Percentiles rank a stretch among this genome's conserved stretches.
Evolutionary conservation across 2,888 invertebrate species (phyloP).

Genomic region (Thymelicus lineola): DNA sequence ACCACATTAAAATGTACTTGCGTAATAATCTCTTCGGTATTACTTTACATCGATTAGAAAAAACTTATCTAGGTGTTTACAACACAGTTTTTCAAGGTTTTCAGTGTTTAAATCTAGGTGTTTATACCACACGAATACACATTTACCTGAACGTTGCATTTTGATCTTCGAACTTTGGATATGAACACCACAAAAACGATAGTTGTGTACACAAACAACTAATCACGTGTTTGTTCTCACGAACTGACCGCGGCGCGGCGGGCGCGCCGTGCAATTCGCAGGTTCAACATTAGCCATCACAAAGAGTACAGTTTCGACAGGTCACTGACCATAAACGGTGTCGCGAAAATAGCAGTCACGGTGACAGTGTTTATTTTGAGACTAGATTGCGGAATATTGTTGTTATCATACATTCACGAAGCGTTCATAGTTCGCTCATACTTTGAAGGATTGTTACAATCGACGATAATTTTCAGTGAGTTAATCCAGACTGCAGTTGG

Average conservation of each 20-base stretch:
- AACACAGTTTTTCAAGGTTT: too few relatives aligned
- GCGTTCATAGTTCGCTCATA: too few relatives aligned
- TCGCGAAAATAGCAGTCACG: conserved; percentile 61
- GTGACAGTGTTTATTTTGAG: conserved; percentile 55
- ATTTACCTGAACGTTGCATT: not conserved
- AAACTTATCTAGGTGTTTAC: too few relatives aligned
- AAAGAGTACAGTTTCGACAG: conserved; percentile 54
- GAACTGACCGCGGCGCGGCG: conserved; percentile 5
- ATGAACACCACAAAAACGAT: conserved; percentile 3
- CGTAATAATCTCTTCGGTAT: too few relatives aligned
- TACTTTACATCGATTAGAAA: too few relatives aligned
- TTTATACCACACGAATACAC: too few relatives aligned
- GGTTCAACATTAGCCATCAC: conserved; percentile 55
- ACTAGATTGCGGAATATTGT: conserved; percentile 41
- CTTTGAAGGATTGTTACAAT: too few relatives aligned
- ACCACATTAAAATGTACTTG: too few relatives aligned
- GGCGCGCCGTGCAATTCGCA: conserved; percentile 12
- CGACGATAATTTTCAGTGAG: too few relatives aligned
- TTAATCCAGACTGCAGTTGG: too few relatives aligned
- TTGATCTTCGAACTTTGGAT: not conserved
- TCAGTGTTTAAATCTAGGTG: too few relatives aligned
- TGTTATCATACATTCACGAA: conserved; percentile 11
- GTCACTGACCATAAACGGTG: conserved; percentile 65
- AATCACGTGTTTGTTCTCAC: conserved; percentile 14
- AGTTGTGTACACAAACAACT: not conserved